Evolutionary conservation across 37 sponge, comb jelly and placozoan genomes (phyloP).

Genomic region (Haliclona indistincta): DNA sequence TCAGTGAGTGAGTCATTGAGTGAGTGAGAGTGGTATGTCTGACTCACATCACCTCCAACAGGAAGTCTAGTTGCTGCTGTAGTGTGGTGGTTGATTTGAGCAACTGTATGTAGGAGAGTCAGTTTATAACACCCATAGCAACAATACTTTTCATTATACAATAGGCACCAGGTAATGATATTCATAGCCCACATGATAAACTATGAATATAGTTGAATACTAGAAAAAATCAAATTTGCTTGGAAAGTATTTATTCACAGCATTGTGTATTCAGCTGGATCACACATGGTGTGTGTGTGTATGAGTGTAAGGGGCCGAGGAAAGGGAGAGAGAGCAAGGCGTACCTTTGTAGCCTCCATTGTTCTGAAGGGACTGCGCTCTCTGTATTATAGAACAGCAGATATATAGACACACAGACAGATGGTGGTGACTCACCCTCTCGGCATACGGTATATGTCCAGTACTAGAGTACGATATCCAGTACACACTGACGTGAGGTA

Average conservation of each 20-base stretch:
- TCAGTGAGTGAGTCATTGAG: too few relatives aligned
- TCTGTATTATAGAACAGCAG: conserved; percentile 5
- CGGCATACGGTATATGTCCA: conserved; percentile 73
- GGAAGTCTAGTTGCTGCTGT: conserved; percentile 61
- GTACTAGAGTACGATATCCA: conserved; percentile 58
- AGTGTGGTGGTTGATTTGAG: conserved; percentile 48
- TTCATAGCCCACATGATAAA: too few relatives aligned
- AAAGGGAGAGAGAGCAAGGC: not conserved
- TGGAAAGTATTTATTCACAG: too few relatives aligned
- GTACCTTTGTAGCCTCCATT: conserved; percentile 60
- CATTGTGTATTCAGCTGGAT: too few relatives aligned
- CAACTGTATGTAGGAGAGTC: conserved; percentile 27
- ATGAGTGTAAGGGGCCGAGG: not conserved
- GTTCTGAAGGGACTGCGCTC: conserved; percentile 56
- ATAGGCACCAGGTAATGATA: too few relatives aligned
- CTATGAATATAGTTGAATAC: too few relatives aligned
- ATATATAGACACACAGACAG: not conserved
- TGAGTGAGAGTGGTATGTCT: too few relatives aligned
- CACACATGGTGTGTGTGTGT: not conserved
- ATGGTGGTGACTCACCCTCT: conserved; percentile 44
- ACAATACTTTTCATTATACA: too few relatives aligned
- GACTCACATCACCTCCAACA: conserved; percentile 69
- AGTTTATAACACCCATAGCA: too few relatives aligned
- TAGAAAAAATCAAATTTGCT: too few relatives aligned
- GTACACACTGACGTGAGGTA: conserved; percentile 54